Evolutionary conservation across 2,888 invertebrate species (phyloP), one percentile per base, ranked within the genome.

Genomic region (Lapara coniferarum): DNA sequence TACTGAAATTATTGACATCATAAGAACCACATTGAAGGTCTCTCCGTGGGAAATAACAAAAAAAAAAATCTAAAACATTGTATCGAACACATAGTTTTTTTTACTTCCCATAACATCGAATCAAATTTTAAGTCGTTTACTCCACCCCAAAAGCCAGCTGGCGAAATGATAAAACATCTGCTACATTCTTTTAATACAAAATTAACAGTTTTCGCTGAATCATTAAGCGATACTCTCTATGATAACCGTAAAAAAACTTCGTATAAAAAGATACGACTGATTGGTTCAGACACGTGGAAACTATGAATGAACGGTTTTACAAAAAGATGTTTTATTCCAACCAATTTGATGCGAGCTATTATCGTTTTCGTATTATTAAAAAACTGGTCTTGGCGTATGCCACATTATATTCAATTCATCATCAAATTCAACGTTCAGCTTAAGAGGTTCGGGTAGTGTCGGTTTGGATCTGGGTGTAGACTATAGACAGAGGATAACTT

Each of bases 231-330:
- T 7, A 16, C 19, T 16, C 44, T 16, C 19, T 16, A 0, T 63
- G 30, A 10, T 37, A 37, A 44, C 13, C 13, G 6, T n/a, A n/a
- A 10, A 46, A 30, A 16, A 59, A 44, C 44, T 19, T 16, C 19
- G 10, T 55, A 1, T 63, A 49, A 49, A 63, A 19, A 63, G 13
- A 0, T 16, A 37, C 59, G 16, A 14, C 8, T 14, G 58, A 59
- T 46, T 46, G 59, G 59, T 44, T n/a, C 44, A 16, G 59, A 63
- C 49, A 63, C 63, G 63, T 63, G 63, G 63, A 63, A 63, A 25
- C 13, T 25, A 63, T 63, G 63, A 63, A 63, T 63, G 63, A 49
- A 63, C 63, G 46, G 63, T 19, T 63, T 59, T 63, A 19, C n/a
- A 63, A 19, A 19, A 63, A 63, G 5, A 2, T 49, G 19, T 49